Evolutionary conservation across 1,140 invertebrate genomes (phyloP), one percentile per base, ranked within the genome.

Genomic region (Stegodyphus mimosarum): DNA sequence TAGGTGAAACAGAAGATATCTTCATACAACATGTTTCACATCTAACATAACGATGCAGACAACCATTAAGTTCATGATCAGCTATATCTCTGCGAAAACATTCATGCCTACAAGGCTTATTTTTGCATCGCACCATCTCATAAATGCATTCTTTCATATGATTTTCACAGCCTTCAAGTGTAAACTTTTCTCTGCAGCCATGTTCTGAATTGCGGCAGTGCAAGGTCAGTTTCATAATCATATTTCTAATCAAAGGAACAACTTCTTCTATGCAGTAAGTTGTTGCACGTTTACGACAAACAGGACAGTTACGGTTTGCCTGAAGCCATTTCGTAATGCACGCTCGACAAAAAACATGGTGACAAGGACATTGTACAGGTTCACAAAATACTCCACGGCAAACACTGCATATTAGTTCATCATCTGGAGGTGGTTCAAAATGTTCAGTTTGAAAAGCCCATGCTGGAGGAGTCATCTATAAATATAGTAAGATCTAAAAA

Each of bases 391-490:
- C 67, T n/a, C 18, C 53, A 9, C 60, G 86, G 17, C 86, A 87
- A n/a, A 87, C 66, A 49, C 78, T 83, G 53, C 86, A 87, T 9
- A 87, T 49, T 10, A 87, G 50, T 83, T 87, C 86, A 48, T 87
- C 86, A 77, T 87, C 86, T n/a, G 86, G 78, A 52, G 64, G 33
- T 17, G 72, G 72, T 50, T 76, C 64, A 53, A 83, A 87, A 66
- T 81, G 63, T 2, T 87, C 86, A 6, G 77, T 69, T 52, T 86
- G 83, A 53, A 78, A 86, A 6, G 83, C 83, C 74, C 74, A 86
- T 15, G 5, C 7, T 53, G 83, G 83, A 18, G 83, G 83, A 72
- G 83, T 89, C 89, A 90, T 67, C 81, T 83, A 17, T 49, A 83
- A 73, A 33, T 33, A 33, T 3, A 33, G 33, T 33, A 33, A 33